These are phyloP conservation scores for Stenoptilia bipunctidactyla DNA, from an alignment of 2,888 invertebrate species.

Conservation along the genomic window DNA sequence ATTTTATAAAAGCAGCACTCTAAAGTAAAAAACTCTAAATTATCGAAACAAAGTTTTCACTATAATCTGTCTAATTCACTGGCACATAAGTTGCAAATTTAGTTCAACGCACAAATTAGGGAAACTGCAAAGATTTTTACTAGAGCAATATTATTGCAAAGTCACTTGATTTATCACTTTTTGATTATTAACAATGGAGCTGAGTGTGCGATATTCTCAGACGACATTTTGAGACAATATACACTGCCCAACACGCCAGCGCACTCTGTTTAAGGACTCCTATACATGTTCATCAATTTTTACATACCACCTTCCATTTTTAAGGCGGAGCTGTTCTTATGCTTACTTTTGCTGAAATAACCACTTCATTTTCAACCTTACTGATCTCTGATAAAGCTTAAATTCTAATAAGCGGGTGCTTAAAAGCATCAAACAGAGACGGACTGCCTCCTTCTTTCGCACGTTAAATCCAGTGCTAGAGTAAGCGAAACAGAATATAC, in stretches of 20 bases:
- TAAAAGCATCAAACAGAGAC: constrained; percentile 39
- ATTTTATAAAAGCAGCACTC: too few species aligned
- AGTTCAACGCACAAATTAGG: constrained; percentile 23
- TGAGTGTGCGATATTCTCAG: constrained; percentile 47
- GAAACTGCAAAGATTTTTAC: constrained; percentile 25
- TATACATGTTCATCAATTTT: constrained; percentile 72
- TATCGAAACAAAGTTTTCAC: not conserved
- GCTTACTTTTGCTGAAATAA: constrained; percentile 27
- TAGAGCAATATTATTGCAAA: constrained; percentile 43
- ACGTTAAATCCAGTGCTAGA: constrained; percentile 25
- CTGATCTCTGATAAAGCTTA: not conserved
- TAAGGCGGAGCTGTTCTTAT: constrained; percentile 69
- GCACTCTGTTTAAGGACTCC: constrained; percentile 70
- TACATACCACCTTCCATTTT: constrained; percentile 73
- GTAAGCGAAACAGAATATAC: constrained; percentile 41
- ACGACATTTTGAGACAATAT: constrained; percentile 69
- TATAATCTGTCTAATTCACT: constrained; percentile 12
- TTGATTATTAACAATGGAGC: constrained; percentile 62
- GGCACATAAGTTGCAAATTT: constrained; percentile 18
- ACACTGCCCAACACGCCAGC: constrained; percentile 67
- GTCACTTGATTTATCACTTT: constrained; percentile 69
- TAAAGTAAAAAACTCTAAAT: too few species aligned
- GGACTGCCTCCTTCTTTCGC: constrained; percentile 47
- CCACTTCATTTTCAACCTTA: constrained; percentile 19
- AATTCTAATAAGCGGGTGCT: constrained; percentile 11